Evolutionary conservation across 2,888 invertebrate species (phyloP).

Genomic region (Incurvaria masculella): DNA sequence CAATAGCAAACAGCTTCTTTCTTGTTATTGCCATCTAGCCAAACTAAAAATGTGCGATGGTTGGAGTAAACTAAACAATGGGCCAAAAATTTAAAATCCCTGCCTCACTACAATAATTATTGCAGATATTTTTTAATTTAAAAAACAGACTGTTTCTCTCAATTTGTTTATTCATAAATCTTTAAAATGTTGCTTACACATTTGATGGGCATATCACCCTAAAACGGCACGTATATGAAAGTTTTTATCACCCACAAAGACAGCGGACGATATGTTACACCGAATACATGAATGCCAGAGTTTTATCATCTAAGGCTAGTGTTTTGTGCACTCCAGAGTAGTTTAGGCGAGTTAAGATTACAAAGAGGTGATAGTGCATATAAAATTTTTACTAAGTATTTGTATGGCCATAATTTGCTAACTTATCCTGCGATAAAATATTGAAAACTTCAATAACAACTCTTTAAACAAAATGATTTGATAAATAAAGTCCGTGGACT

Average conservation of each 20-base stretch:
- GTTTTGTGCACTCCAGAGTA: neutral
- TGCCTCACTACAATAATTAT: too few species aligned
- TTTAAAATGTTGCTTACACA: neutral
- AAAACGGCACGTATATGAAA: neutral
- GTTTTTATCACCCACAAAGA: neutral
- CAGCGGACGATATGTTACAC: neutral
- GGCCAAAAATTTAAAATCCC: too few species aligned
- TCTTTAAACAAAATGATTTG: neutral
- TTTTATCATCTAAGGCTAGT: neutral
- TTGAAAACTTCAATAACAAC: neutral
- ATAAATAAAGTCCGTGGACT: neutral
- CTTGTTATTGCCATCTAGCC: too few species aligned
- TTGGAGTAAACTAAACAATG: too few species aligned
- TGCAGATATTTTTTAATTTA: too few species aligned
- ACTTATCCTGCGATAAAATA: neutral
- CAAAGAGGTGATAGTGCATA: neutral
- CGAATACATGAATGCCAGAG: neutral
- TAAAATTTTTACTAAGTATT: neutral
- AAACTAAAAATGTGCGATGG: too few species aligned
- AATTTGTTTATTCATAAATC: neutral
- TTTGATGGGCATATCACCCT: neutral
- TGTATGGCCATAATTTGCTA: neutral
- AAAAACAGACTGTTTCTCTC: neutral
- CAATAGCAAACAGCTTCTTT: too few species aligned
- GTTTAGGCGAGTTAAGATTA: neutral